Evolutionary conservation across 2,113 vertebrate species (phyloP).

Genomic region (Phodopus roborovskii): DNA sequence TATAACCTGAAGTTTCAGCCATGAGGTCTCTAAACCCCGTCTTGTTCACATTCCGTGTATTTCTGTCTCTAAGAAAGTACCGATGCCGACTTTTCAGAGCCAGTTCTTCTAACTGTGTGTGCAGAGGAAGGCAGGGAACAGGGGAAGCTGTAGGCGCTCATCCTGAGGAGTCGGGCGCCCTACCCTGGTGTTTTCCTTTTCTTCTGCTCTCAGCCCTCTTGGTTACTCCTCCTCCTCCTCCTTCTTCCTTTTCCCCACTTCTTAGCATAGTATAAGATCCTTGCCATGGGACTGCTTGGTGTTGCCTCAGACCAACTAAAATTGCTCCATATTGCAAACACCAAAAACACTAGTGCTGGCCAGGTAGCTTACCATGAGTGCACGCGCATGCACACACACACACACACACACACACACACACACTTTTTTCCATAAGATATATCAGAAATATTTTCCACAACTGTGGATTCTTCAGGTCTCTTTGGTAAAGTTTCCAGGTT

Average conservation of each 20-base stretch:
- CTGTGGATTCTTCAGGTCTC: background rate
- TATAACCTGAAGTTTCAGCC: background rate
- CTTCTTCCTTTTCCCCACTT: background rate
- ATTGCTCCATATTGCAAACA: background rate
- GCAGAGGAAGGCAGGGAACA: background rate
- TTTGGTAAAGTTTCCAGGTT: slow-evolving; percentile 25
- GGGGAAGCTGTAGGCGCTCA: fast-evolving
- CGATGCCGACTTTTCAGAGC: background rate
- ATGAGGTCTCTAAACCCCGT: background rate
- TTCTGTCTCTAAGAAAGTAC: background rate
- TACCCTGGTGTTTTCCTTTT: background rate
- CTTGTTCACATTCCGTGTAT: background rate
- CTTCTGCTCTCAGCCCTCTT: background rate
- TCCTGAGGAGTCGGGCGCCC: background rate
- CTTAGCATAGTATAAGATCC: background rate
- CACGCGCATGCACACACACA: background rate
- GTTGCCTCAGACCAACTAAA: slow-evolving; percentile 43
- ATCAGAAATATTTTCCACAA: slow-evolving; percentile 9
- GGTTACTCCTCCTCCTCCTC: background rate
- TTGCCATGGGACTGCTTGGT: background rate
- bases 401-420: background rate
- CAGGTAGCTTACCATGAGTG: background rate
- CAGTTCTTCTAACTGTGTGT: background rate
- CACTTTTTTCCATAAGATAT: background rate
- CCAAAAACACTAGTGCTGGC: background rate